phyloP scores from a whole-genome alignment of 2,113 vertebrate genomes.

The Hyperoodon ampullatus region DNA sequence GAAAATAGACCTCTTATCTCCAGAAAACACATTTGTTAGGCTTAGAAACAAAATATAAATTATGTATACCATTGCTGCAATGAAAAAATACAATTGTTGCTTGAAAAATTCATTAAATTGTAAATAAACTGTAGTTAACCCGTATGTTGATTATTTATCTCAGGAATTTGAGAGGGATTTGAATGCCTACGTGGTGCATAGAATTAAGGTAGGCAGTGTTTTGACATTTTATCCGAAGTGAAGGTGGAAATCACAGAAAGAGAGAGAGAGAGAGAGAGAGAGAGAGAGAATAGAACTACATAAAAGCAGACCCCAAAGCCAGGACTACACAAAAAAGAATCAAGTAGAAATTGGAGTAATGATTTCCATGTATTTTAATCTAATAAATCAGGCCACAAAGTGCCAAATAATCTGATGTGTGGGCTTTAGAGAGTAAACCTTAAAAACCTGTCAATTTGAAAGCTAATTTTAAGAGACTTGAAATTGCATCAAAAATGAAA shows the following conservation, averaged over 20 bases:
- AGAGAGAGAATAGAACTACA: neutral
- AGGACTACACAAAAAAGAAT: neutral
- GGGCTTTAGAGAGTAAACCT: neutral
- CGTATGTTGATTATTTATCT: constrained; percentile 79
- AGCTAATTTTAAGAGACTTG: neutral
- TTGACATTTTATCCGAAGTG: constrained; percentile 10
- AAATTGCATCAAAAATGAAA: neutral
- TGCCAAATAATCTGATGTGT: neutral
- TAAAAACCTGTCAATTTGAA: neutral
- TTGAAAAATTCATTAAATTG: constrained; percentile 85
- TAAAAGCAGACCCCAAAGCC: neutral
- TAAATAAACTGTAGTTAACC: constrained; percentile 83
- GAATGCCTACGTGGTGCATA: constrained; percentile 58
- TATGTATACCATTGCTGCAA: constrained; percentile 85
- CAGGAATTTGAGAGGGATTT: constrained; percentile 32
- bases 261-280: neutral
- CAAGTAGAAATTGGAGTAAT: neutral
- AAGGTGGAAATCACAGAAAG: neutral
- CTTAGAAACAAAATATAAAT: constrained; percentile 88
- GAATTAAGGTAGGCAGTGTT: neutral
- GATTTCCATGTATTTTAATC: neutral
- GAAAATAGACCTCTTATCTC: constrained; percentile 86
- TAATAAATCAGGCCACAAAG: neutral
- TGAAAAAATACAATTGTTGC: constrained; percentile 83
- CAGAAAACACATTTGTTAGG: constrained; percentile 87